Base-by-base conservation (phyloP, 1,140 invertebrate species). In the Capitella teleta region DNA sequence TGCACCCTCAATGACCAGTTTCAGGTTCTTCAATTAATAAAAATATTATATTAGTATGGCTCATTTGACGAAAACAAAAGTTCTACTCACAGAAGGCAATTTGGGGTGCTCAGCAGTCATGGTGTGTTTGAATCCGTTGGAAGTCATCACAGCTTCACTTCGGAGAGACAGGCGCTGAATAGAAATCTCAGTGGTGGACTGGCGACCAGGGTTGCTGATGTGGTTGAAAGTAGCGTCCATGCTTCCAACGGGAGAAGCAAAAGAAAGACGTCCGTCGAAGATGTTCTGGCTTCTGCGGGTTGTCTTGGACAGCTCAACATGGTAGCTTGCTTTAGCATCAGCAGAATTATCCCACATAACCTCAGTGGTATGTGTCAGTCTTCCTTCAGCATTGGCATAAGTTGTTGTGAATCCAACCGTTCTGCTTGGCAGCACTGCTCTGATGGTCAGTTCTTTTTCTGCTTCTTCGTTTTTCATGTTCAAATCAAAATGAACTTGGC, bases 401-500 rank as follows among this genome's bases (percentile, higher is more conserved):
- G 19, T 38, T 14, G 30, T 19, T 18, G 16, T 18, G 26, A 50
- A 44, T 6, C 45, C 49, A 18, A 46, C 44, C 16, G 24, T 40
- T 18, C 37, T 32, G 14, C 23, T 36, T 2, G 51, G 37, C 30
- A 38, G 30, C 16, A 28, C 19, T n/a, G 42, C 16, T 19, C 38
- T 52, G 19, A 52, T 14, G 44, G 25, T 16, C 16, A 47, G 26
- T 23, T 32, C n/a, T 16, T 45, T 32, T 24, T 52, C 51, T 19
- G 19, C 28, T 18, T 25, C 18, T 19, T 16, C 28, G 26, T 56
- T 51, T 40, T 56, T 48, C 3, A 52, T 12, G 45, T 23, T 26
- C 30, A 56, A 48, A 19, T 51, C 52, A 10, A 55, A 49, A 1
- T 16, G 23, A 10, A 45, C 51, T 47, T 54, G n/a, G 24, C 32